Evolutionary conservation across 2,797 vertebrate genomes (phyloP), one percentile per base, ranked within the genome.

Genomic region (Poeciliopsis turneri): DNA sequence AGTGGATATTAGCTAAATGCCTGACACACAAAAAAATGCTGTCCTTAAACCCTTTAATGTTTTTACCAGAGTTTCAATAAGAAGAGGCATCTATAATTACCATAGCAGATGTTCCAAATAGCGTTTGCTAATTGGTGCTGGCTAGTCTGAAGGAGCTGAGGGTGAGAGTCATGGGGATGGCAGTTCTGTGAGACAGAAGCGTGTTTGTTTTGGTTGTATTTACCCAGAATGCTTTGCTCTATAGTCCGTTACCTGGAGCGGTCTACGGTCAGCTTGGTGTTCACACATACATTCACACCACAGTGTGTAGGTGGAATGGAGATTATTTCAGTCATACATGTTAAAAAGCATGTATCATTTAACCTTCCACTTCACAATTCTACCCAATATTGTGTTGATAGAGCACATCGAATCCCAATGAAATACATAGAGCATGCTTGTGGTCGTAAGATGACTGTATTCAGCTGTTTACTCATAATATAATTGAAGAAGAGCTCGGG

Each of bases 1-100:
- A 46, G 55, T 8, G 23, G 25, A n/a, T 73, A 59, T 78, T 18
- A n/a, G 77, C 69, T 4, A 79, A 49, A 72, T 75, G 47, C 25
- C 79, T 49, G 72, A 33, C 75, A 76, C 12, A 45, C 7, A 10
- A 30, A 18, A 64, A 64, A 28, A 30, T 41, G 7, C 6, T 41
- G 10, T 55, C 23, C 25, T 55, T 55, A 30, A 23, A 23, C 49
- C 7, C 20, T 23, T 51, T 23, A 51, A 51, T 2, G 7, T 51
- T 51, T 51, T 51, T 23, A 23, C 49, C 49, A 23, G 18, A 51
- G 49, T 51, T 51, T 51, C 49, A 51, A 7, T 23, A 20, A 51
- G 49, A 51, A 51, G 49, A 9, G 23, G 20, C 49, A 23, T 51
- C 7, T 51, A 9, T 51, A 51, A 51, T 51, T 20, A 8, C 6